These are phyloP conservation scores for Dryobates pubescens DNA, from an alignment of 2,797 vertebrate species.

Conservation along the genomic window DNA sequence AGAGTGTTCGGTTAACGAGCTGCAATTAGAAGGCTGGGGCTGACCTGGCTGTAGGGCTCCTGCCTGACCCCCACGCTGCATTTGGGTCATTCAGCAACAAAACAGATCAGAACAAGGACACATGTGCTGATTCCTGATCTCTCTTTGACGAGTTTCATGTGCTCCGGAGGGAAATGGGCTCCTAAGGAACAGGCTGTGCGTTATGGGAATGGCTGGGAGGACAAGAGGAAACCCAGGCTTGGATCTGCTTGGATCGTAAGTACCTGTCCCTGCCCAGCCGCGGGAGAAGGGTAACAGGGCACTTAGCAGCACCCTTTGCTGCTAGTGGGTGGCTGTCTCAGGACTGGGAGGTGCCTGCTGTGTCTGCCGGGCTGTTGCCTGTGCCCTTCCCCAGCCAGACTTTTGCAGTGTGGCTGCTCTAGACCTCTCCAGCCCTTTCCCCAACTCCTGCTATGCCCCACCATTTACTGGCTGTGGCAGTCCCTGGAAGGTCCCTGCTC, in stretches of 20 bases:
- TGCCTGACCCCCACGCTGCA: background rate
- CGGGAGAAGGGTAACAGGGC: background rate
- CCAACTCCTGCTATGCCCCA: background rate
- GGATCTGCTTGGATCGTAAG: background rate
- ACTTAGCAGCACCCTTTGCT: background rate
- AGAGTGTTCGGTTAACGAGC: background rate
- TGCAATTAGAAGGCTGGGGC: background rate
- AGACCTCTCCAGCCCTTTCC: background rate
- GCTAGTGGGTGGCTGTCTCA: background rate
- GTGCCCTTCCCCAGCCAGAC: accelerated
- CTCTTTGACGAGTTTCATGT: background rate
- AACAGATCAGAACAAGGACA: accelerated
- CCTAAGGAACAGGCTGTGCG: background rate
- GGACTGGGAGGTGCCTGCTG: background rate
- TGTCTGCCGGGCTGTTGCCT: background rate
- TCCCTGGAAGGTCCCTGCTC: background rate
- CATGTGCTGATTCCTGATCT: background rate
- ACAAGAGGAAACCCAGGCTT: background rate
- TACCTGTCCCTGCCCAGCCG: background rate
- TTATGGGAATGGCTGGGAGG: background rate
- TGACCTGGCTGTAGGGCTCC: background rate
- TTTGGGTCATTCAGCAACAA: background rate
- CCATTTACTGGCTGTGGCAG: background rate
- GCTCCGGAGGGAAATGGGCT: background rate
- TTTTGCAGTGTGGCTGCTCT: background rate